These are phyloP conservation scores for Eilema caniola DNA, from an alignment of 2,888 invertebrate species.

Conservation along the genomic window DNA sequence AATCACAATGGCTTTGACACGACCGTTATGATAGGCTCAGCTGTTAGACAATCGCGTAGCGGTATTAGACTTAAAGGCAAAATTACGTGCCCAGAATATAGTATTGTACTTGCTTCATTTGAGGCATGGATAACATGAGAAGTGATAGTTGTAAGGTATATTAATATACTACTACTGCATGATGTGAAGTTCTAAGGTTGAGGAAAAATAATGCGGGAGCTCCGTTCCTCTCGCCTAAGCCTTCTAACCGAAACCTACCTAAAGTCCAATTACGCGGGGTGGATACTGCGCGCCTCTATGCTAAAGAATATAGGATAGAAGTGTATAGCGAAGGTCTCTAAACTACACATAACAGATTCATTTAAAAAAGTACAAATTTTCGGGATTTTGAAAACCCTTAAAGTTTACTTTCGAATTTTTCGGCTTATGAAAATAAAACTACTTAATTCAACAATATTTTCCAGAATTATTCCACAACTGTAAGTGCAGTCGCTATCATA, in stretches of 20 bases:
- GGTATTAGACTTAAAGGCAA: background rate
- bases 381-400: too few relatives aligned
- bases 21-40: constrained; percentile 32
- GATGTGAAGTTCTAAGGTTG: too few relatives aligned
- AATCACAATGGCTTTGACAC: constrained; percentile 37
- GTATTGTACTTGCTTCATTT: background rate
- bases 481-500: constrained; percentile 34
- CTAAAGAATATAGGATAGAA: too few relatives aligned
- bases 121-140: background rate
- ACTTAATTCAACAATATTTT: background rate
- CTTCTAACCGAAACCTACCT: too few relatives aligned
- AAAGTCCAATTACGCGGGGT: too few relatives aligned
- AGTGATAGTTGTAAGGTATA: background rate
- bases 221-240: too few relatives aligned
- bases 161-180: too few relatives aligned
- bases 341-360: too few relatives aligned
- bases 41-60: constrained; percentile 34
- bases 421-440: background rate
- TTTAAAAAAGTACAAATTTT: too few relatives aligned
- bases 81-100: background rate
- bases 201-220: too few relatives aligned
- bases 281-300: too few relatives aligned
- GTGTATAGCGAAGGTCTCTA: too few relatives aligned
- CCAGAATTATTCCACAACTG: constrained; percentile 30
- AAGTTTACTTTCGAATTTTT: background rate